A percentile compares a stretch with the other conserved stretches of the same genome.
Evolutionary conservation across 2,888 invertebrate genomes (phyloP).

Genomic region (Tiliacea citrago): DNA sequence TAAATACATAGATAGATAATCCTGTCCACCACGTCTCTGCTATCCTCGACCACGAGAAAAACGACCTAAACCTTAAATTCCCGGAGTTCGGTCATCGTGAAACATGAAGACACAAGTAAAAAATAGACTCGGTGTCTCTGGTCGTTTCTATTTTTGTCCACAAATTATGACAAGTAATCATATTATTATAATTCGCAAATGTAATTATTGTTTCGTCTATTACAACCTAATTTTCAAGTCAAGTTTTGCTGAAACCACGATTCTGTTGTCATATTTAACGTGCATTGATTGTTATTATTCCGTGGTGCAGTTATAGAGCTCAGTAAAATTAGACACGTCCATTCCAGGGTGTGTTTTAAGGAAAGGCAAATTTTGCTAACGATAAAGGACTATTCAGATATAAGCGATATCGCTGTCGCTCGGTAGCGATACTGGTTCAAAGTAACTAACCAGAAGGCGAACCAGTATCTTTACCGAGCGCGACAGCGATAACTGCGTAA

Average conservation of each 20-base stretch:
- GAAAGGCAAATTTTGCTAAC: too few species aligned
- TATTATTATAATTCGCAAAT: constrained; percentile 36
- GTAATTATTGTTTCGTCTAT: constrained; percentile 48
- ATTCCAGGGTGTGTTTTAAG: neutral
- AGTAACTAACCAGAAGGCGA: too few species aligned
- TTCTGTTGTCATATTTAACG: constrained; percentile 43
- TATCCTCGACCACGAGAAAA: neutral
- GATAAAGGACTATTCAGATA: too few species aligned
- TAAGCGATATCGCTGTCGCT: too few species aligned
- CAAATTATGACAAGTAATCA: constrained; percentile 43
- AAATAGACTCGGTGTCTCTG: constrained; percentile 2
- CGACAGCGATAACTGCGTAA: too few species aligned
- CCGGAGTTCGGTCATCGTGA: neutral
- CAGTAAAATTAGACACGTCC: constrained; percentile 10
- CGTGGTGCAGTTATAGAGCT: constrained; percentile 27
- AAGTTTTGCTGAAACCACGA: constrained; percentile 34
- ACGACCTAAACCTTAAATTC: constrained; percentile 7
- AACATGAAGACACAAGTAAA: neutral
- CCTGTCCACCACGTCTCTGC: neutral
- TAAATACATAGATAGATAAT: neutral
- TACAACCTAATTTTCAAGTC: constrained; percentile 54
- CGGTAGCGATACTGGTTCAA: too few species aligned
- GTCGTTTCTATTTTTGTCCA: constrained; percentile 41
- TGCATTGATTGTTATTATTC: constrained; percentile 27
- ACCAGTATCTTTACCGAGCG: too few species aligned